Percentiles rank a stretch among this genome's conserved stretches.
phyloP scores from a whole-genome alignment of 1,140 invertebrate genomes.

The Cydia pomonella region DNA sequence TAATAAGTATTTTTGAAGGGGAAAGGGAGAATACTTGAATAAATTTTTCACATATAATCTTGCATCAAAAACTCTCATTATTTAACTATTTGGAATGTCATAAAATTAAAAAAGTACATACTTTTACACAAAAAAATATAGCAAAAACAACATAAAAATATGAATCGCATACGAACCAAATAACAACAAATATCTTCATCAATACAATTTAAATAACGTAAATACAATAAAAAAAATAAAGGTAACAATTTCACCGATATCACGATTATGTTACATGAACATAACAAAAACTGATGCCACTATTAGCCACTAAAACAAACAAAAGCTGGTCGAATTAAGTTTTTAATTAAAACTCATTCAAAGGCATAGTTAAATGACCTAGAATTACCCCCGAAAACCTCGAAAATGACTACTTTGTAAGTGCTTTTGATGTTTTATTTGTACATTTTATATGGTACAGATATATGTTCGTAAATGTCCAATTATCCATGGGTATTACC shows the following conservation, averaged over 20 bases:
- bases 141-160: neutral
- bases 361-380: too few species aligned
- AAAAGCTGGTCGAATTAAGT: too few species aligned
- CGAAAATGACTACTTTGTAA: too few species aligned
- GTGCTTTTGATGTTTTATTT: too few species aligned
- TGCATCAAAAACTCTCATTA: neutral
- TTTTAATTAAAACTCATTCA: too few species aligned
- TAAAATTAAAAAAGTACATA: neutral
- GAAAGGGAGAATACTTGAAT: too few species aligned
- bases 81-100: neutral
- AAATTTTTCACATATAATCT: neutral
- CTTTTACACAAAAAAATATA: neutral
- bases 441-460: too few species aligned
- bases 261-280: neutral
- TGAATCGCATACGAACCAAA: neutral
- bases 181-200: neutral
- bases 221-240: neutral
- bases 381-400: too few species aligned
- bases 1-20: too few species aligned
- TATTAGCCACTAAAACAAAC: neutral
- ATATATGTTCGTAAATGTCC: too few species aligned
- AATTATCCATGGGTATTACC: too few species aligned
- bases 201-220: neutral
- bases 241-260: neutral
- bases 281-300: neutral